Base-by-base conservation (phyloP, 1,140 invertebrate species). In the Eriocheir sinensis region DNA sequence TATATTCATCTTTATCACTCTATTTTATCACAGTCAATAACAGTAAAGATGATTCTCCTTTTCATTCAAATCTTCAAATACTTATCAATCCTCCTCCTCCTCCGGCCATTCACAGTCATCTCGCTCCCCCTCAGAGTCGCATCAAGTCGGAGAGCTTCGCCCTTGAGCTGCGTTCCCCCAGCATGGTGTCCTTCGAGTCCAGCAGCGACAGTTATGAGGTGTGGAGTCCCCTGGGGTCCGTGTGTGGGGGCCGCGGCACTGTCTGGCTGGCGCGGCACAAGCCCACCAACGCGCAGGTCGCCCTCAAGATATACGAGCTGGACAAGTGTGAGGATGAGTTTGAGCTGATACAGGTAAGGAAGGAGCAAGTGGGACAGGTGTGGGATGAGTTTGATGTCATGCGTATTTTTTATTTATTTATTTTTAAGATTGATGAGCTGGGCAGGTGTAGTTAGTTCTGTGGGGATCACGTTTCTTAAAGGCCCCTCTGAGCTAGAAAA, bases 301-400 rank as follows among this genome's bases (percentile, higher is more conserved):
- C 98, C 38, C 97, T 98, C 30, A 98, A 98, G 96, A 97, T 98
- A 96, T 98, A 98, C 96, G 97, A 98, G 96, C 97, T 98, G 96
- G 98, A 98, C 95, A 97, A 97, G 96, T 97, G 96, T 96, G 93
- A 97, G 97, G 96, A 97, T 97, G 96, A 98, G 97, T 95, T 97
- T 34, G 97, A 97, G 96, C 97, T 98, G 93, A 97, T 98, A 94
- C 97, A 98, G 96, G 98, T 98, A 97, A 95, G 89, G 88, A 41
- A 93, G 91, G 95, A 53, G 95, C 93, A 17, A 21, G 2, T 89
- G 86, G 0, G 86, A 0, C 41, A 21, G 36, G 2, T 38, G 0
- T 89, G 9, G 4, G 41, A 0, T 80, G 60, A 21, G 27, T 81
- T 34, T 38, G n/a, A n/a, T n/a, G n/a, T n/a, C n/a, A n/a, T n/a